Evolutionary conservation across 2,888 invertebrate species (phyloP).

Genomic region (Glyphotaelius pellucidus): DNA sequence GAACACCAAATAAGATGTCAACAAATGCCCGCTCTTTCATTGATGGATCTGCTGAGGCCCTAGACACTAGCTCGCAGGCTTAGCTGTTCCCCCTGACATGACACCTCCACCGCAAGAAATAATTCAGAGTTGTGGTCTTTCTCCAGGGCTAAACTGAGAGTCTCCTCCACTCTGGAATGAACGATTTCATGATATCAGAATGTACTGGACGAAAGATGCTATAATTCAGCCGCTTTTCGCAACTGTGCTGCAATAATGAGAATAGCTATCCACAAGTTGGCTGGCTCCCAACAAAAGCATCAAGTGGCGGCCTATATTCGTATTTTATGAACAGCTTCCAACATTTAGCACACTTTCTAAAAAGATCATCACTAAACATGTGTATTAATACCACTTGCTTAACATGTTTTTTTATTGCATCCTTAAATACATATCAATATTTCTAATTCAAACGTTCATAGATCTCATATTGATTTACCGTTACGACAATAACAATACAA

Average conservation of each 20-base stretch:
- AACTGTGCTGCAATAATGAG: constrained; percentile 22
- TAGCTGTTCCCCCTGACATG: no score
- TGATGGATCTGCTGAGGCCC: no score
- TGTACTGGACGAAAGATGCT: neutral
- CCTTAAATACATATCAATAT: neutral
- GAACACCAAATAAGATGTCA: no score
- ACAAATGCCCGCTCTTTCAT: no score
- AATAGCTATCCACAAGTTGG: constrained; percentile 39
- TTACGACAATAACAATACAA: neutral
- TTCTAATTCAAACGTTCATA: neutral
- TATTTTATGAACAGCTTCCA: constrained; percentile 16
- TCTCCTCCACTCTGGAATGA: neutral
- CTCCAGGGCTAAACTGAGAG: neutral
- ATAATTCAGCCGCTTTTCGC: constrained; percentile 3
- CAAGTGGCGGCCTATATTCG: constrained; percentile 30
- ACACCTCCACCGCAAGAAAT: no score
- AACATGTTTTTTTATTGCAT: neutral
- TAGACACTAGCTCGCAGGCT: no score
- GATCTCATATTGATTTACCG: neutral
- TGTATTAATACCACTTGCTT: neutral
- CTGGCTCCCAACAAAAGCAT: constrained; percentile 13
- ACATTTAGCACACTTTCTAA: constrained; percentile 35
- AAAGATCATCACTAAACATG: neutral
- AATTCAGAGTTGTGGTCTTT: no score
- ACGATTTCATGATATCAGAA: neutral